A percentile compares a stretch with the other conserved stretches of the same genome.
phyloP scores from a whole-genome alignment of 2,888 invertebrate genomes.

The Zaprionus obscuricornis region DNA sequence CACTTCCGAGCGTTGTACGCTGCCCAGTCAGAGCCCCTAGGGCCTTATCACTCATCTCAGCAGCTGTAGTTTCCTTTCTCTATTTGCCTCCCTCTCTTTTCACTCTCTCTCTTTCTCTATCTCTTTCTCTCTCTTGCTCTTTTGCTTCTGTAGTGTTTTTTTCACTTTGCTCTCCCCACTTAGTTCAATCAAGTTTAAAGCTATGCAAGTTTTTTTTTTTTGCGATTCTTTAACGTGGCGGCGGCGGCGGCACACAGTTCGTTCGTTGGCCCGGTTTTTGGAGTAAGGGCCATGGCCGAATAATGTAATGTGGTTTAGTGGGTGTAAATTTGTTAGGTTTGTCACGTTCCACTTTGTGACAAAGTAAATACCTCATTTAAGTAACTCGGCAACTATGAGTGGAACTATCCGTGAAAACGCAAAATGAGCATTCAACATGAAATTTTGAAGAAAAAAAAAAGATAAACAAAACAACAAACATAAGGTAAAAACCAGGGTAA shows the following conservation, averaged over 20 bases:
- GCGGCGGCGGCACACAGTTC: conserved; percentile 8
- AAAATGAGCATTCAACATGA: conserved; percentile 7
- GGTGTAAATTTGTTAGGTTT: conserved; percentile 58
- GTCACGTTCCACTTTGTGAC: conserved; percentile 54
- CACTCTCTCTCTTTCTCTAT: neutral
- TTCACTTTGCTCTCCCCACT: conserved; percentile 3
- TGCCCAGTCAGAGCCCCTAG: conserved; percentile 34
- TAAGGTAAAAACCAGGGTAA: too few species aligned
- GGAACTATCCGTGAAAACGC: conserved; percentile 27
- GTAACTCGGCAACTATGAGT: conserved; percentile 28
- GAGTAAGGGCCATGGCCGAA: conserved; percentile 45
- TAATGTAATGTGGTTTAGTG: conserved; percentile 64
- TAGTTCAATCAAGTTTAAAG: conserved; percentile 60
- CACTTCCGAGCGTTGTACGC: neutral
- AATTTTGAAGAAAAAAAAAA: too few species aligned
- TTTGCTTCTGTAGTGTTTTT: conserved; percentile 19
- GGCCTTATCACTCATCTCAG: conserved; percentile 52
- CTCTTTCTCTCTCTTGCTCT: conserved; percentile 29
- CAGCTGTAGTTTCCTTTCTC: neutral
- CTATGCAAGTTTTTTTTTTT: conserved; percentile 30
- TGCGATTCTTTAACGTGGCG: conserved; percentile 43
- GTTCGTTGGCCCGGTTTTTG: conserved; percentile 33
- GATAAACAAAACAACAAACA: too few species aligned
- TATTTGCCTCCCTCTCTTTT: neutral
- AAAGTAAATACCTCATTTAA: conserved; percentile 55